Percentiles rank a stretch among this genome's conserved stretches.
Conservation (phyloP, 2,888 invertebrate genomes). For the Villa cingulata region DNA sequence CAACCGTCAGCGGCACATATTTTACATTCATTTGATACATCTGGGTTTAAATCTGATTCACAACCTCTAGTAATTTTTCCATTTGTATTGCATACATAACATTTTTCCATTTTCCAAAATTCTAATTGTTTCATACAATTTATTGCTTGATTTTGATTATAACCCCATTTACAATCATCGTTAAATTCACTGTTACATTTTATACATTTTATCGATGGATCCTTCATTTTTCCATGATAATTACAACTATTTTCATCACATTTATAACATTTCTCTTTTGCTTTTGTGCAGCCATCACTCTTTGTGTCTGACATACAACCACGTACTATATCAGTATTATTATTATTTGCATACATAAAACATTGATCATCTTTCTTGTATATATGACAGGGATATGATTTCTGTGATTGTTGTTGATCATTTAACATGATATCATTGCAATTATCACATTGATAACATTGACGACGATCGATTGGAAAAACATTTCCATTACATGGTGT, state of each 20-base stretch:
- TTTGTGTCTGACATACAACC: conserved; percentile 20
- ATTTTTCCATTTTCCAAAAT: background rate
- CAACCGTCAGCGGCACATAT: conserved; percentile 1
- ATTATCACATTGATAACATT: conserved; percentile 24
- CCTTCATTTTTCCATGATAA: background rate
- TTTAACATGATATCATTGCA: background rate
- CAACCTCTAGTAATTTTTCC: conserved; percentile 2
- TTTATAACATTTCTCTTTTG: conserved; percentile 13
- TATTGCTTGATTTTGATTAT: background rate
- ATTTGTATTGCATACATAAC: conserved; percentile 2
- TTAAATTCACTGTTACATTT: background rate
- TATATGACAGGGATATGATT: conserved; percentile 14
- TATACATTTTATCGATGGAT: background rate
- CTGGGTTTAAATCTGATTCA: background rate
- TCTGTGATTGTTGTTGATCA: too few relatives aligned
- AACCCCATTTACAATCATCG: conserved; percentile 1
- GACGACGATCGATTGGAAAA: conserved; percentile 22
- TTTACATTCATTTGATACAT: background rate
- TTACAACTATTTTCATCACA: conserved; percentile 19
- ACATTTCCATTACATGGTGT: conserved; percentile 22
- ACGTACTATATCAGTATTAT: conserved; percentile 15
- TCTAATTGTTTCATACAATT: background rate
- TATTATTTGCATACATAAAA: conserved; percentile 19
- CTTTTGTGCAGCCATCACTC: conserved; percentile 13
- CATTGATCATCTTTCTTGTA: conserved; percentile 17